phyloP scores from a whole-genome alignment of 1,140 invertebrate species.

The Pseudobourletiella spinata region DNA sequence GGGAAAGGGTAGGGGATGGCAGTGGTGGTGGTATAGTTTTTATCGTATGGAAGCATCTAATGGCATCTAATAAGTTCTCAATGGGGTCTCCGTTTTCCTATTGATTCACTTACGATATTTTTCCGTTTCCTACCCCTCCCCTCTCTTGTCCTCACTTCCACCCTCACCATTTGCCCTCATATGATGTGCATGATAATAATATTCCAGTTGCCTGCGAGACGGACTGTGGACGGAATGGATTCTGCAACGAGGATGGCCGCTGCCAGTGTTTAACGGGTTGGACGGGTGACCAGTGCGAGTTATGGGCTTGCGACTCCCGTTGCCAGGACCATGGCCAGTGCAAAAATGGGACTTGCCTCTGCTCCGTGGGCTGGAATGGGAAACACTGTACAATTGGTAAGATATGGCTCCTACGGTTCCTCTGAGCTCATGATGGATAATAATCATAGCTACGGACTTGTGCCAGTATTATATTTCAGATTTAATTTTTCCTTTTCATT shows the following conservation, averaged over 20 bases:
- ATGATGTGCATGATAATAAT: too few relatives aligned
- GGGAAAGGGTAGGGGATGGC: too few relatives aligned
- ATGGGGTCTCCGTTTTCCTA: conserved; percentile 3
- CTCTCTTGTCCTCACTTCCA: not conserved
- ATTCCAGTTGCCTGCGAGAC: conserved; percentile 70
- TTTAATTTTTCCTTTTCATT: too few relatives aligned
- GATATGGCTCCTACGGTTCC: too few relatives aligned
- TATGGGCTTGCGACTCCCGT: conserved; percentile 76
- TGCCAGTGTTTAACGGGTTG: conserved; percentile 84
- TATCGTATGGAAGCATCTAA: not conserved
- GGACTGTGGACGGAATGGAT: conserved; percentile 81
- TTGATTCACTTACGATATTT: conserved; percentile 11
- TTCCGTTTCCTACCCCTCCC: not conserved
- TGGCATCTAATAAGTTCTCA: too few relatives aligned
- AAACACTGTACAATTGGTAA: conserved; percentile 90
- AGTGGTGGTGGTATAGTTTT: too few relatives aligned
- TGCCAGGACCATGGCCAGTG: conserved; percentile 93
- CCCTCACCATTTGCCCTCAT: not conserved
- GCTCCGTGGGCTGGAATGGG: conserved; percentile 94
- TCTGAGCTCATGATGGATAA: too few relatives aligned
- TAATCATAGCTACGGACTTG: too few relatives aligned
- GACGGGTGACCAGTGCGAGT: conserved; percentile 83
- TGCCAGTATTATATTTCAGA: too few relatives aligned
- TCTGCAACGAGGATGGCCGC: conserved; percentile 69
- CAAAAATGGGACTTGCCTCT: conserved; percentile 93